Base-by-base conservation (phyloP, 2,888 invertebrate genomes). In the Zygothrica quintamaculata region DNA sequence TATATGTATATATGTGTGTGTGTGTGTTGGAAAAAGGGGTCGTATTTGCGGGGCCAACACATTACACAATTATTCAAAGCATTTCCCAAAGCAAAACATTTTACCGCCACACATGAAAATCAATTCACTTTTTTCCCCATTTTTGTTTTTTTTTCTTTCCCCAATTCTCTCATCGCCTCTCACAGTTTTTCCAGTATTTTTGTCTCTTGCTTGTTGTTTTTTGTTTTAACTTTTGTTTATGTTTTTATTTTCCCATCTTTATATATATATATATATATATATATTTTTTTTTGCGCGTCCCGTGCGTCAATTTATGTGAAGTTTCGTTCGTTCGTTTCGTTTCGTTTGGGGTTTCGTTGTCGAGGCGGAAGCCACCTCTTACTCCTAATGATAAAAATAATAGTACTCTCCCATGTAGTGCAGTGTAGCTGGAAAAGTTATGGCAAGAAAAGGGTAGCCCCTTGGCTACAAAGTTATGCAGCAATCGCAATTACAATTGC, bases 1-100 rank as follows among this genome's bases (percentile, higher is more conserved):
- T 15, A 1, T 39, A 25, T 12, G 1, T 11, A 3, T 40, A 9
- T 44, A 39, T 36, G 29, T 48, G 18, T 13, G 11, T 13, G 26
- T 1, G 40, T 26, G 34, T 4, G 9, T 16, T 11, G 18, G 36
- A 31, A 26, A 11, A 34, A 18, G 22, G 36, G 37, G 16, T 15
- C 5, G 40, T 18, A 13, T 36, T 12, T 18, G 36, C 16, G 53
- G 37, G 33, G 40, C 56, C 52, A 60, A 26, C 37, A 37, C 59
- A 66, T 77, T 84, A 84, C 77, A 77, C 77, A 80, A 84, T 77
- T 84, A 76, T 66, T 65, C 65, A 65, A 51, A 69, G 44, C 48
- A 64, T 72, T 72, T 72, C 59, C 65, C 59, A 48, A 64, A 74
- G 59, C 55, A 59, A 72, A 57, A 58, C 42, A 48, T 62, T 80